phyloP scores from a whole-genome alignment of 2,888 invertebrate species.

The Diploptera punctata region DNA sequence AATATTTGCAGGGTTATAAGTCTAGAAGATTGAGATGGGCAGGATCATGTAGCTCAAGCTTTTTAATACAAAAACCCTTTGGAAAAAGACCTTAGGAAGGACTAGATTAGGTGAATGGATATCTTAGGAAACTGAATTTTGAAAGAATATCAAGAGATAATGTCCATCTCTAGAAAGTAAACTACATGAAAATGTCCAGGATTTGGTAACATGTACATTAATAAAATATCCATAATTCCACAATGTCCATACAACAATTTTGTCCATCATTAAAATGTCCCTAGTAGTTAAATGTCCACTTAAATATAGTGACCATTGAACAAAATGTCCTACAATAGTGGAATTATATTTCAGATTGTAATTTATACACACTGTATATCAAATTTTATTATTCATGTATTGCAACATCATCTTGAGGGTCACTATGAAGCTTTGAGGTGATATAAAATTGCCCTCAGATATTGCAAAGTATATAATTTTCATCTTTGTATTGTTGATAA shows the following conservation, averaged over 20 bases:
- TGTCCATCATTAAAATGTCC: background rate
- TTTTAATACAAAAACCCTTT: too few species aligned
- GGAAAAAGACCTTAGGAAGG: too few species aligned
- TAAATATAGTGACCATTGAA: background rate
- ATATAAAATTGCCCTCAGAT: background rate
- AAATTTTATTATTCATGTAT: background rate
- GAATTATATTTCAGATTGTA: background rate
- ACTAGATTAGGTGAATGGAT: too few species aligned
- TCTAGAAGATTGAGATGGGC: too few species aligned
- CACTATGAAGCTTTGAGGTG: background rate
- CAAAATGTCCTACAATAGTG: background rate
- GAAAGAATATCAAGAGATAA: too few species aligned
- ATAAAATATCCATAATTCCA: background rate
- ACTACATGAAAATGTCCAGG: background rate
- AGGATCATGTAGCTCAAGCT: too few species aligned
- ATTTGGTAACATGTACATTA: background rate
- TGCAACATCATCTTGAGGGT: background rate
- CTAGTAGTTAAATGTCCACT: background rate
- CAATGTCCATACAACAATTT: background rate
- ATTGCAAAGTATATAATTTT: too few species aligned
- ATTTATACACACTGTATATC: background rate
- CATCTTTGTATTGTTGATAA: too few species aligned
- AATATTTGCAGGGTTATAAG: too few species aligned
- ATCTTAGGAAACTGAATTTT: too few species aligned
- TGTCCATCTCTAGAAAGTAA: background rate